These are phyloP conservation scores for Athrips mouffetella DNA, from an alignment of 2,888 invertebrate genomes.

Conservation along the genomic window DNA sequence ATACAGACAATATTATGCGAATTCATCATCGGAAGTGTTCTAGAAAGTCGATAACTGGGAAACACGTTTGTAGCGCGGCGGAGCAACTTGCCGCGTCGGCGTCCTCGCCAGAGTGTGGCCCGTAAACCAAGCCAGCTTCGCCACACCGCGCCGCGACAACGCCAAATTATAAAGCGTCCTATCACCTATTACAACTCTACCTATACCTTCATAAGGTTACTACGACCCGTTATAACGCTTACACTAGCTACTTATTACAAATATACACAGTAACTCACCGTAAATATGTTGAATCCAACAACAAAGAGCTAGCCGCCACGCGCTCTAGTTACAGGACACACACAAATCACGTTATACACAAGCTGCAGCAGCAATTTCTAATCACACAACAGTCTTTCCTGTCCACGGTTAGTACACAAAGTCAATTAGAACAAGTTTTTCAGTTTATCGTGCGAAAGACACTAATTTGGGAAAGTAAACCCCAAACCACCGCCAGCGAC, in stretches of 20 bases:
- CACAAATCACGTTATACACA: conserved; percentile 74
- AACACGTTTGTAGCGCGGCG: conserved; percentile 56
- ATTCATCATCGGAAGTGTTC: conserved; percentile 36
- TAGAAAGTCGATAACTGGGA: conserved; percentile 54
- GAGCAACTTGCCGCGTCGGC: conserved; percentile 60
- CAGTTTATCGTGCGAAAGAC: conserved; percentile 66
- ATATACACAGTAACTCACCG: conserved; percentile 59
- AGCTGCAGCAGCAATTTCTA: conserved; percentile 51
- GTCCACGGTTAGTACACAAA: conserved; percentile 53
- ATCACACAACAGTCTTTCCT: conserved; percentile 56
- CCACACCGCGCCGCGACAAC: conserved; percentile 53
- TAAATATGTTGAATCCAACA: conserved; percentile 73
- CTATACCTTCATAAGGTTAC: conserved; percentile 27
- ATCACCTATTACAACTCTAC: conserved; percentile 27
- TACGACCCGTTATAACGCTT: conserved; percentile 22
- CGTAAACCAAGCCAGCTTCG: neutral
- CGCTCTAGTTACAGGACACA: conserved; percentile 76
- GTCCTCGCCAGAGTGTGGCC: conserved; percentile 48
- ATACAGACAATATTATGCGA: conserved; percentile 13
- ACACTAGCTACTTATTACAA: conserved; percentile 34
- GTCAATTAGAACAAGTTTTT: conserved; percentile 59
- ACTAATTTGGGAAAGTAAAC: conserved; percentile 67
- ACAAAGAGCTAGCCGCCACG: conserved; percentile 78
- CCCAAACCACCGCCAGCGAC: conserved; percentile 76
- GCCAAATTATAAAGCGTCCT: conserved; percentile 49